These are phyloP conservation scores for Hestina assimilis DNA, from an alignment of 1,140 invertebrate species.

Conservation along the genomic window DNA sequence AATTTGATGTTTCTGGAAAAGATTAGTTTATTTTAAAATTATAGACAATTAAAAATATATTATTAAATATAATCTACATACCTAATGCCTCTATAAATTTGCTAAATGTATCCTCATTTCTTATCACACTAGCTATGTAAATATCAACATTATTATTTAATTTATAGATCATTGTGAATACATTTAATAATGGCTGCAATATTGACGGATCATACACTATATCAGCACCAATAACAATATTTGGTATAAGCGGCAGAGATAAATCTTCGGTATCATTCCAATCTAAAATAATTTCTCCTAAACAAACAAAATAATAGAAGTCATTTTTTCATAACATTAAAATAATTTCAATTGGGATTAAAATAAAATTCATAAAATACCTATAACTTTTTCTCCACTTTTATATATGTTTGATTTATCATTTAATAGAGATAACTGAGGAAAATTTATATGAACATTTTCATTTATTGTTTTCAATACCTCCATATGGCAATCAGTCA, in stretches of 20 bases:
- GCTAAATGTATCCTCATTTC: slow-evolving; percentile 59
- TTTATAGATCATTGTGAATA: slow-evolving; percentile 43
- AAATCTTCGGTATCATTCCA: slow-evolving; percentile 51
- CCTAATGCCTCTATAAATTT: slow-evolving; percentile 47
- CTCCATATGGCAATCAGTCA: slow-evolving; percentile 62
- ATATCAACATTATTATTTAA: slow-evolving; percentile 50
- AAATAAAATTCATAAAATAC: slow-evolving; percentile 29
- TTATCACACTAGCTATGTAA: slow-evolving; percentile 61
- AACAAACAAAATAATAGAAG: slow-evolving; percentile 20
- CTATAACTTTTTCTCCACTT: slow-evolving; percentile 30
- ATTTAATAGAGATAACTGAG: slow-evolving; percentile 14
- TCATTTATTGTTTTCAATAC: slow-evolving; percentile 50
- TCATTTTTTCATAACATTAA: neutral
- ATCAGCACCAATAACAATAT: slow-evolving; percentile 65
- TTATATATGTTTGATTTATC: slow-evolving; percentile 11
- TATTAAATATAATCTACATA: slow-evolving; percentile 26
- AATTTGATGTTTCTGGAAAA: slow-evolving; percentile 26
- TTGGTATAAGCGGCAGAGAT: slow-evolving; percentile 35
- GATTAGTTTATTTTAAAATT: neutral
- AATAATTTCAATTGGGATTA: neutral
- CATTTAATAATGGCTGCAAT: slow-evolving; percentile 52
- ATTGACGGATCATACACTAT: slow-evolving; percentile 68
- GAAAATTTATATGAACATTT: slow-evolving; percentile 62
- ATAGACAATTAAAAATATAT: neutral
- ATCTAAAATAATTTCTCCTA: slow-evolving; percentile 50